These are phyloP conservation scores for Hexactinellida sp. DNA, from an alignment of 37 sponge, comb jelly and placozoan species.

Conservation along the genomic window DNA sequence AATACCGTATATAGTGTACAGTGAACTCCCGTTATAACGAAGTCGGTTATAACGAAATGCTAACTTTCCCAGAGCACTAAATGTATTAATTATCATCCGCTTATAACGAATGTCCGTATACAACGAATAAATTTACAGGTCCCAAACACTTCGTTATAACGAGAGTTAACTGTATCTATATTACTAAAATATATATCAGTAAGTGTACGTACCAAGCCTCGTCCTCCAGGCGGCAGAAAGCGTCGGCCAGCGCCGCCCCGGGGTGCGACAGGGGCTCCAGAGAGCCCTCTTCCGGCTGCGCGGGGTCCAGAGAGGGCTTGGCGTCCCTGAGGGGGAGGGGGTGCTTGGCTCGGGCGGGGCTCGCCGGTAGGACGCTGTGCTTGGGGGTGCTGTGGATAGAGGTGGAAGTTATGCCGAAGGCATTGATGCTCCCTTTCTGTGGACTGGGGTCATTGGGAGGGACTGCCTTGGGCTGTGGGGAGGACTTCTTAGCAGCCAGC, in stretches of 20 bases:
- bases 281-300: background rate
- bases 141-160: no score
- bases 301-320: background rate
- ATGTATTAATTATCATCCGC: no score
- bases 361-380: background rate
- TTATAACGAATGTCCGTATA: no score
- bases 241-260: conserved; percentile 30
- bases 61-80: background rate
- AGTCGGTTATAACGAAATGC: background rate
- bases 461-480: background rate
- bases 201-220: conserved; percentile 41
- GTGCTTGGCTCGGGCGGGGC: background rate
- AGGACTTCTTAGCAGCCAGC: background rate
- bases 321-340: background rate
- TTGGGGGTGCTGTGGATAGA: background rate
- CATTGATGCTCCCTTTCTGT: background rate
- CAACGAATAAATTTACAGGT: no score
- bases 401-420: background rate
- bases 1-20: no score
- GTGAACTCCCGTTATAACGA: background rate
- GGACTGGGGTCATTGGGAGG: background rate
- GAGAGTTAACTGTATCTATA: no score
- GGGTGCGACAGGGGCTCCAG: conserved; percentile 22
- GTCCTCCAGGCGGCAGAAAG: conserved; percentile 23
- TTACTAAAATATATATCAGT: background rate